Conservation (phyloP, 2,113 vertebrate genomes). For the Chaenogobius annularis region DNA sequence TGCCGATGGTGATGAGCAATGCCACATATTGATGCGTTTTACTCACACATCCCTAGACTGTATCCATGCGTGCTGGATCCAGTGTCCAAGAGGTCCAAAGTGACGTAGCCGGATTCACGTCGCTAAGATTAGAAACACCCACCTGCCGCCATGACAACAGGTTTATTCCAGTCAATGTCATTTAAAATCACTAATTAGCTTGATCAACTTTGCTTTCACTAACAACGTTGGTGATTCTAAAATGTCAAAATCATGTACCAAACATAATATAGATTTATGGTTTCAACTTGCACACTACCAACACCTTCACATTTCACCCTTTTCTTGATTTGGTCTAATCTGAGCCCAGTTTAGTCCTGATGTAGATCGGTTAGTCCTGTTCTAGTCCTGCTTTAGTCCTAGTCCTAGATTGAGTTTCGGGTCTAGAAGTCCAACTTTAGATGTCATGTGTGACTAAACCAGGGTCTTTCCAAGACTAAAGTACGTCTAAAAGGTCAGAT, state of each 20-base stretch:
- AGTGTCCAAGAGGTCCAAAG: background rate
- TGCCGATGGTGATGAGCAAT: constrained; percentile 34
- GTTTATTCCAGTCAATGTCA: constrained; percentile 23
- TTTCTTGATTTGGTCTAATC: background rate
- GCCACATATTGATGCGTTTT: background rate
- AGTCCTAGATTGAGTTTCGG: background rate
- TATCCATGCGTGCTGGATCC: background rate
- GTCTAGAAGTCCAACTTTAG: too few relatives aligned
- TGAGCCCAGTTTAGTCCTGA: too few relatives aligned
- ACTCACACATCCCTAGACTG: background rate
- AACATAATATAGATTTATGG: too few relatives aligned
- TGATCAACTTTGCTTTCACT: background rate
- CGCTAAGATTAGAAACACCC: constrained; percentile 18
- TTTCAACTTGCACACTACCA: too few relatives aligned
- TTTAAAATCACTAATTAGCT: constrained; percentile 35
- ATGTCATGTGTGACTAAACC: background rate
- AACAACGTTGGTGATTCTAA: too few relatives aligned
- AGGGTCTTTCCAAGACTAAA: background rate
- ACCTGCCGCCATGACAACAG: constrained; percentile 52
- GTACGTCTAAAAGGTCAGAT: background rate
- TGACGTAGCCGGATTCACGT: constrained; percentile 2
- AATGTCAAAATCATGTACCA: too few relatives aligned
- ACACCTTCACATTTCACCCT: too few relatives aligned
- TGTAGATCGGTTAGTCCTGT: background rate
- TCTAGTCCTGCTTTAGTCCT: background rate